Base-by-base conservation (phyloP, 2,797 vertebrate genomes). In the Cyclura pinguis region DNA sequence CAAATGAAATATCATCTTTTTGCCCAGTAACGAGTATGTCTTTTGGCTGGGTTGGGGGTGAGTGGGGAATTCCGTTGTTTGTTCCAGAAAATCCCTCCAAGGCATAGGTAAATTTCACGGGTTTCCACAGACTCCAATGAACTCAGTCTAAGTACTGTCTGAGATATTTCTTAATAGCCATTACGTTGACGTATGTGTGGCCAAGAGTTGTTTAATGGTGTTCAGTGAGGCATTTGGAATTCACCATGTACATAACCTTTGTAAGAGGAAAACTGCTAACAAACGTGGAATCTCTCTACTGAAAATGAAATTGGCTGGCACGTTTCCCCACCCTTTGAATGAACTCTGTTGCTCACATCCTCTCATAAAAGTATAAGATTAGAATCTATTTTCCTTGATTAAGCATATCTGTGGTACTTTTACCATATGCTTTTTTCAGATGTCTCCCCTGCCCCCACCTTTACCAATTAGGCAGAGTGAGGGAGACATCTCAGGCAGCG, bases 1-100 rank as follows among this genome's bases (percentile, higher is more conserved):
- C 95, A 96, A 96, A 95, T 96, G 95, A 96, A 94, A 93, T 93
- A 95, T 94, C 7, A 94, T 93, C 93, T 92, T 88, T 88, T 93
- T 90, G 88, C 93, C 91, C 91, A 94, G 64, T 94, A 94, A 94
- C 92, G 94, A 92, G 93, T 94, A 88, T 90, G 92, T 85, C 84
- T 24, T 94, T 95, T 96, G 16, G 5, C 94, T 93, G 95, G 93
- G 95, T 8, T 69, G 64, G 42, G 42, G 42, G 42, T 47, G 42
- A 47, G 64, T 27, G 64, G 20, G 27, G 29, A 12, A 14, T 16
- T 95, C 96, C 92, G 92, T 77, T 93, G 94, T 95, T 93, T 74
- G 88, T 72, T 85, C 7, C 92, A 91, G 52, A 91, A 95, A 95
- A 47, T 95, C 94, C 87, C 89, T 93, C 88, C 86, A 84, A 96